Base-by-base conservation (phyloP, 1,140 invertebrate genomes). In the Lycorma delicatula region DNA sequence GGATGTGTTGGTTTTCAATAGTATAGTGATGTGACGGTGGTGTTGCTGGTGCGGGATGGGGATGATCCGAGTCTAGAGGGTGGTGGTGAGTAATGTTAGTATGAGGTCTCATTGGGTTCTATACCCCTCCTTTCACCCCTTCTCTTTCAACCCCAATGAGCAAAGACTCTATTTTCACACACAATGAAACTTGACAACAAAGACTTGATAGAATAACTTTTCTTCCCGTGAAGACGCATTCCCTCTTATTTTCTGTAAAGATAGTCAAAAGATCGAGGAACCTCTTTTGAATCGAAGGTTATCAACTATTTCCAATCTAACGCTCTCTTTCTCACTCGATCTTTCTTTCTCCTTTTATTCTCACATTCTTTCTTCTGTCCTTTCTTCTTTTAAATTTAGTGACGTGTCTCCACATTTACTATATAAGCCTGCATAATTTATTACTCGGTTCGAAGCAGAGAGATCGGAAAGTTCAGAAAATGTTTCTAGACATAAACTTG, bases 101-200 rank as follows among this genome's bases (percentile, higher is more conserved):
- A 22, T 44, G 41, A 44, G 41, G 41, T 44, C 41, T 44, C 41
- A 44, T 44, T 22, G 41, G 41, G 41, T 22, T 4, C 41, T 41
- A 3, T 20, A 20, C 41, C 18, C 41, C 16, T 6, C 5, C 41
- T 44, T 22, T 9, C 41, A 41, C n/a, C n/a, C 36, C 36, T 44
- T 22, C 23, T 44, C 23, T 22, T 22, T 44, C 41, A 44, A 13
- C 47, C 25, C n/a, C 47, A 51, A 51, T 51, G 49, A 51, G 49
- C 49, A 51, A 51, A 51, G 49, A 51, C 49, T 51, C 49, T 51
- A 51, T 51, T 51, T 51, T 51, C 49, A 51, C 49, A 51, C 49
- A 51, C 49, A 51, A 51, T 51, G 49, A 51, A 51, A 29, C 25
- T 16, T 51, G 25, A 28, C 49, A 51, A 51, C 49, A 51, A 51